Conservation (phyloP, 1,140 invertebrate species). For the Caenorhabditis remanei region DNA sequence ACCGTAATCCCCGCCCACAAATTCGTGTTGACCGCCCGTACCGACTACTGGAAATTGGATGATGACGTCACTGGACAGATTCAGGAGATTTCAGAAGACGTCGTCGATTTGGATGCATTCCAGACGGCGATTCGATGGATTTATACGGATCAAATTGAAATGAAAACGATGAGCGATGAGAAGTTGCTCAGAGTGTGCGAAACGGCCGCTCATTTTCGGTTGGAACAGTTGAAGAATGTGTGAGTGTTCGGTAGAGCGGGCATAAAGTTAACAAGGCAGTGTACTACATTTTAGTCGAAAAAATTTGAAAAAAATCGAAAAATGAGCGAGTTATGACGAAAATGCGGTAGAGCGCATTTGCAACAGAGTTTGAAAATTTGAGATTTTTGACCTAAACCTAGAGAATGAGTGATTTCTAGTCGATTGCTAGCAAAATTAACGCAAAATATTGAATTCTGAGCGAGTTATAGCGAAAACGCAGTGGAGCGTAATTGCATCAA, state of each 20-base stretch:
- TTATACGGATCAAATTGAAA: background rate
- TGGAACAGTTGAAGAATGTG: constrained; percentile 37
- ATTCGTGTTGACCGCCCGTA: background rate
- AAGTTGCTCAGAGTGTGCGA: constrained; percentile 16
- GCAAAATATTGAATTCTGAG: too few species aligned
- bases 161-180: background rate
- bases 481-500: background rate
- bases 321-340: background rate
- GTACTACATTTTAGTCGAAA: background rate
- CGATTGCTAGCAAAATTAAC: too few species aligned
- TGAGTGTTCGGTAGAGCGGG: constrained; percentile 21
- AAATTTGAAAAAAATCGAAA: background rate
- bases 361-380: background rate
- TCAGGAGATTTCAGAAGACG: background rate
- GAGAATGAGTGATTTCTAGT: too few species aligned
- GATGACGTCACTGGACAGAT: background rate
- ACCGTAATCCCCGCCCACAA: background rate
- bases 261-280: too few species aligned
- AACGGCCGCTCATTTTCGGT: background rate
- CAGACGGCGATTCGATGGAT: constrained; percentile 38
- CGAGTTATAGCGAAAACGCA: background rate
- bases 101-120: constrained; percentile 29
- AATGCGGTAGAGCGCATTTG: background rate
- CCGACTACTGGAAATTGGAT: constrained; percentile 18
- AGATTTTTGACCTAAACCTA: background rate